phyloP scores from a whole-genome alignment of 2,113 vertebrate species.

The Vireo altiloquus region DNA sequence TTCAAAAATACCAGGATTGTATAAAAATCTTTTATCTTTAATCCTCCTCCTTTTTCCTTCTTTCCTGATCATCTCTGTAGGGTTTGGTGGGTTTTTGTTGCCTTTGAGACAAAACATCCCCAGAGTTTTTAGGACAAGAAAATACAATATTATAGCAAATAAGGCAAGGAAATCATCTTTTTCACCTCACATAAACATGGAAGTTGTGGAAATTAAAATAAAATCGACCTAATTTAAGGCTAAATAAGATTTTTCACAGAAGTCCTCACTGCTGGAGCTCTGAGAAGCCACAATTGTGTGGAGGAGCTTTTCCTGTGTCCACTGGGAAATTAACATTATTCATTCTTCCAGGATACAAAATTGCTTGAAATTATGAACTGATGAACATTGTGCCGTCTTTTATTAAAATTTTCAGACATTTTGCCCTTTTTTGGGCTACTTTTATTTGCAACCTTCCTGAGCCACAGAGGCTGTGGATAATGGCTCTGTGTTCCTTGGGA shows the following conservation, averaged over 20 bases:
- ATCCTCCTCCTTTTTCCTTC: neutral
- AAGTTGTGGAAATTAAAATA: neutral
- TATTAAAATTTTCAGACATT: neutral
- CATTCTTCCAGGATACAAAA: neutral
- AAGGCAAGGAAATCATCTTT: neutral
- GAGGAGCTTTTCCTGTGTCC: neutral
- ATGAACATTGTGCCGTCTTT: neutral
- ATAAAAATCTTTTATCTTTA: neutral
- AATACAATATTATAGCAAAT: neutral
- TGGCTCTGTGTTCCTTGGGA: neutral
- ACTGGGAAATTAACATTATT: conserved; percentile 12
- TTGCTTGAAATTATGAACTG: neutral
- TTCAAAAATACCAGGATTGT: neutral
- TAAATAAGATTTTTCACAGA: neutral
- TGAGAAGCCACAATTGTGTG: neutral
- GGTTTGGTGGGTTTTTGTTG: neutral
- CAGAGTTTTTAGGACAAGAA: neutral
- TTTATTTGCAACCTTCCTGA: neutral
- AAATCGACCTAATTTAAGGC: neutral
- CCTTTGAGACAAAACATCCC: neutral
- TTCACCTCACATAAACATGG: neutral
- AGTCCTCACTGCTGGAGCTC: neutral
- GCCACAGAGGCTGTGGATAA: neutral
- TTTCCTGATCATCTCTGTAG: neutral
- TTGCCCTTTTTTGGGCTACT: neutral